phyloP scores from a whole-genome alignment of 2,888 invertebrate species.

The Dicroscelio sp. region DNA sequence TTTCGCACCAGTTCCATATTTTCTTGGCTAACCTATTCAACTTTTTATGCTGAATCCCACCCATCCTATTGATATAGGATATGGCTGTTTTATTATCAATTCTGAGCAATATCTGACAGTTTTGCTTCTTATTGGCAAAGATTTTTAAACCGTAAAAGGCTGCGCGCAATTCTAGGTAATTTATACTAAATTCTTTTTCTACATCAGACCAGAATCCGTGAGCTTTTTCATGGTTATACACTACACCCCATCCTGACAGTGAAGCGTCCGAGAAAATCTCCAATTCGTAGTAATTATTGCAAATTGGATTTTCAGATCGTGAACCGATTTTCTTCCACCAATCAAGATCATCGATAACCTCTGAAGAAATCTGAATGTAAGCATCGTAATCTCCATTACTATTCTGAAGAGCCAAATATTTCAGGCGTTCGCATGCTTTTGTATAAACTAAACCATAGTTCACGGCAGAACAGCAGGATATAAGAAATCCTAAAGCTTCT shows the following conservation, averaged over 20 bases:
- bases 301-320: background rate
- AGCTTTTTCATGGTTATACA: conserved; percentile 27
- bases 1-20: conserved; percentile 35
- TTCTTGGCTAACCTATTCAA: background rate
- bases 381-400: conserved; percentile 21
- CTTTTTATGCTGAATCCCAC: background rate
- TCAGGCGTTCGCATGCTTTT: conserved; percentile 30
- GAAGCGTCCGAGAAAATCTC: conserved; percentile 47
- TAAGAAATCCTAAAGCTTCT: conserved; percentile 40
- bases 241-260: conserved; percentile 58
- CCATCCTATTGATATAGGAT: conserved; percentile 40
- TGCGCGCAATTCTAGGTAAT: conserved; percentile 67
- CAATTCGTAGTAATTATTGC: background rate
- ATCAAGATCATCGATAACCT: background rate
- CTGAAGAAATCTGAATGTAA: background rate
- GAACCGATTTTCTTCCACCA: conserved; percentile 3
- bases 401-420: conserved; percentile 5
- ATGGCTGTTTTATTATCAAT: conserved; percentile 45
- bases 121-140: conserved; percentile 52
- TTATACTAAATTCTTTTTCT: conserved; percentile 60
- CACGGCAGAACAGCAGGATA: conserved; percentile 54
- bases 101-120: conserved; percentile 10
- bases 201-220: conserved; percentile 61
- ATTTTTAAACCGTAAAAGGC: conserved; percentile 77
- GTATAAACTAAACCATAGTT: conserved; percentile 53